A percentile compares a stretch with the other conserved stretches of the same genome.
Conservation (phyloP, 2,113 vertebrate species). For the Uropsilus gracilis region DNA sequence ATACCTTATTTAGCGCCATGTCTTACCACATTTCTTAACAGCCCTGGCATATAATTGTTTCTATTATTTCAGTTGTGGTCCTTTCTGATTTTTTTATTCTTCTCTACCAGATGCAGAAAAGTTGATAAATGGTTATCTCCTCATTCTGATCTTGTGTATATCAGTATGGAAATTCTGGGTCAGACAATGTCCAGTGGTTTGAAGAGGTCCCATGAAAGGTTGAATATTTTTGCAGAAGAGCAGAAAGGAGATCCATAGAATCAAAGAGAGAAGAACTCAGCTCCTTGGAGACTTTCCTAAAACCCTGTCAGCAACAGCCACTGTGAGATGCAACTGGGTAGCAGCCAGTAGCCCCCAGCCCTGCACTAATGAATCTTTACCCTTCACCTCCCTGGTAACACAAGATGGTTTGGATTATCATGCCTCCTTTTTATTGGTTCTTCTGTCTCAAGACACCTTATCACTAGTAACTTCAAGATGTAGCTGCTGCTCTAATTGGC, state of each 20-base stretch:
- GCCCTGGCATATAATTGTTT: neutral
- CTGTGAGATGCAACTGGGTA: neutral
- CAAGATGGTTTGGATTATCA: conserved; percentile 51
- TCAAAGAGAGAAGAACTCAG: neutral
- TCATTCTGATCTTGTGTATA: neutral
- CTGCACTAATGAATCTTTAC: neutral
- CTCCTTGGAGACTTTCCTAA: conserved; percentile 16
- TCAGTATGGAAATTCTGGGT: conserved; percentile 29
- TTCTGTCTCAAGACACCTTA: conserved; percentile 20
- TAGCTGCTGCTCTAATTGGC: conserved; percentile 41
- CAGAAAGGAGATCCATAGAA: conserved; percentile 37
- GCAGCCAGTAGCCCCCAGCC: neutral
- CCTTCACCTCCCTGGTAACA: conserved; percentile 43
- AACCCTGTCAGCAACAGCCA: conserved; percentile 2
- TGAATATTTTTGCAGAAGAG: conserved; percentile 8
- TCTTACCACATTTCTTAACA: conserved; percentile 23
- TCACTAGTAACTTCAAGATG: conserved; percentile 49
- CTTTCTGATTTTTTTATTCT: conserved; percentile 42
- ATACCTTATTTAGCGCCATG: neutral
- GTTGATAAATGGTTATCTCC: conserved; percentile 25
- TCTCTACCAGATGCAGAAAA: conserved; percentile 21
- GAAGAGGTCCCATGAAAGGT: conserved; percentile 37
- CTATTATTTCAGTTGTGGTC: neutral
- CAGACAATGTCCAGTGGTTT: conserved; percentile 27
- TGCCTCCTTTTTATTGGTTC: conserved; percentile 62